These are phyloP conservation scores for Camelus dromedarius DNA, from an alignment of 2,113 vertebrate genomes.

Conservation along the genomic window DNA sequence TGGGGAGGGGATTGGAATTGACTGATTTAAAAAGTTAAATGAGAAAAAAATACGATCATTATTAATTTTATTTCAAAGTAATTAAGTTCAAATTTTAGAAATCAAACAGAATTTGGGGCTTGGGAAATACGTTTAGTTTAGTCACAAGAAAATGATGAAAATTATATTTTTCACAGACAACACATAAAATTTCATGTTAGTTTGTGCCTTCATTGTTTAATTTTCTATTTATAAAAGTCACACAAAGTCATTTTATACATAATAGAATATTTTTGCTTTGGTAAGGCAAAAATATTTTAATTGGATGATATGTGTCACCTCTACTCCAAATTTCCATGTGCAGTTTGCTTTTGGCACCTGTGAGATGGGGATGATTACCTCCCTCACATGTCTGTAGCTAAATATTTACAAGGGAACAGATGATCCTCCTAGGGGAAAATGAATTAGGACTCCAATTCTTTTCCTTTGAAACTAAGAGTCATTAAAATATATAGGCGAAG, in stretches of 20 bases:
- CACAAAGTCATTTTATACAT: neutral
- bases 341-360: neutral
- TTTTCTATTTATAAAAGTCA: neutral
- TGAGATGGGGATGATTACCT: neutral
- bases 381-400: neutral
- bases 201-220: neutral
- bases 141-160: neutral
- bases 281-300: neutral
- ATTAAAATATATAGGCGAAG: neutral
- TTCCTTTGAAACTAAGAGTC: neutral
- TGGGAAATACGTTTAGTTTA: neutral
- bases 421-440: neutral
- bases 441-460: neutral
- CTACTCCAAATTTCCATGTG: neutral
- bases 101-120: neutral
- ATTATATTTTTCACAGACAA: neutral
- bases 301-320: neutral
- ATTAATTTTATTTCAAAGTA: neutral
- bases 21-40: neutral
- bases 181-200: neutral
- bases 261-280: neutral
- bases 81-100: neutral
- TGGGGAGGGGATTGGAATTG: rapidly evolving
- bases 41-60: neutral
- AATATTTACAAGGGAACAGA: neutral